Percentiles rank a stretch among this genome's conserved stretches.
These are phyloP conservation scores for Drosophila triauraria DNA, from an alignment of 1,140 invertebrate species.

Conservation along the genomic window DNA sequence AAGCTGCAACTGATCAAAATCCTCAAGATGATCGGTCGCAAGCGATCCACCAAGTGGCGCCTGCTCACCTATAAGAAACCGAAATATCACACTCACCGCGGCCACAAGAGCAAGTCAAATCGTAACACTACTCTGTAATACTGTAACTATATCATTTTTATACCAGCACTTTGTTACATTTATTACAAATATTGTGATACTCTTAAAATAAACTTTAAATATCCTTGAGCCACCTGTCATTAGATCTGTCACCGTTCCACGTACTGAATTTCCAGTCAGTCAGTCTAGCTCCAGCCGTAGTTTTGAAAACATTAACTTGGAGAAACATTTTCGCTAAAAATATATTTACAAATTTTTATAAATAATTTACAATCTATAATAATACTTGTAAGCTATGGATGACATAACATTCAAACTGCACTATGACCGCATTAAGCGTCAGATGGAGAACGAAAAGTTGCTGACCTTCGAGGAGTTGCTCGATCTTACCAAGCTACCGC, in stretches of 20 bases:
- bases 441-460: neutral
- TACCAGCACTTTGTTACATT: too few relatives aligned
- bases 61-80: conserved; percentile 28
- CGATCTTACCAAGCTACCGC: neutral
- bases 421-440: neutral
- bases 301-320: neutral
- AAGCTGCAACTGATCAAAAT: neutral
- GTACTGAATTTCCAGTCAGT: neutral
- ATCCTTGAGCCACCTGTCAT: neutral
- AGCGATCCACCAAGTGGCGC: conserved; percentile 38
- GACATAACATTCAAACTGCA: neutral
- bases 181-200: too few relatives aligned
- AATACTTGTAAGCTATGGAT: neutral
- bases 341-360: neutral
- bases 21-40: conserved; percentile 26
- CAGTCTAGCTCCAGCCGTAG: neutral
- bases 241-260: neutral
- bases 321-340: neutral
- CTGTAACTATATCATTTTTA: too few relatives aligned
- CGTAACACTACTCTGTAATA: neutral
- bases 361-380: too few relatives aligned
- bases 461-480: neutral
- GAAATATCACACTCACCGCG: conserved; percentile 10
- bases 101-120: neutral
- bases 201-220: too few relatives aligned